phyloP scores from a whole-genome alignment of 2,888 invertebrate genomes.

The Steromphala cineraria region DNA sequence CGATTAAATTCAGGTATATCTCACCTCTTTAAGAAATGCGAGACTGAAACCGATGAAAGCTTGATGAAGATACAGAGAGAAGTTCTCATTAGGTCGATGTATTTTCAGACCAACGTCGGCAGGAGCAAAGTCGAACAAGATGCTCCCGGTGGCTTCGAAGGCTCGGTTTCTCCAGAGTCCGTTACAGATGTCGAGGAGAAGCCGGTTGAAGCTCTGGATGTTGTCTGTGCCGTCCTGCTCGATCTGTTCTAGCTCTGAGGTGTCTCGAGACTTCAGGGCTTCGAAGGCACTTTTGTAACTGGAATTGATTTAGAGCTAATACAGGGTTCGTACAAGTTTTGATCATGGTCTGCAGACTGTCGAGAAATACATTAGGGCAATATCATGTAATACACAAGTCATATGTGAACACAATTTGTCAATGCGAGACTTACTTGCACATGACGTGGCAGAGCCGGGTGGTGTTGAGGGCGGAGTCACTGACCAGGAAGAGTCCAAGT shows the following conservation, averaged over 20 bases:
- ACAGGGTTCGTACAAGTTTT: no score
- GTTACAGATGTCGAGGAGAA: slow-evolving; percentile 36
- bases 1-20: no score
- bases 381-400: no score
- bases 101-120: not conserved
- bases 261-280: not conserved
- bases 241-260: not conserved
- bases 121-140: not conserved
- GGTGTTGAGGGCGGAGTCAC: not conserved
- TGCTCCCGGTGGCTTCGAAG: not conserved
- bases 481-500: slow-evolving; percentile 19
- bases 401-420: not conserved
- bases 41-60: not conserved
- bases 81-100: not conserved
- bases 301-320: not conserved
- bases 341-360: no score
- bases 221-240: slow-evolving; percentile 11
- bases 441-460: slow-evolving; percentile 16
- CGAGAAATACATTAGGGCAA: no score
- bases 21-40: not conserved
- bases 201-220: slow-evolving; percentile 33
- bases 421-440: slow-evolving; percentile 8
- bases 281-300: slow-evolving; percentile 30
- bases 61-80: not conserved
- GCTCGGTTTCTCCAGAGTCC: slow-evolving; percentile 37